Evolutionary conservation across 1,140 invertebrate species (phyloP).

Genomic region (Helicoverpa zea): DNA sequence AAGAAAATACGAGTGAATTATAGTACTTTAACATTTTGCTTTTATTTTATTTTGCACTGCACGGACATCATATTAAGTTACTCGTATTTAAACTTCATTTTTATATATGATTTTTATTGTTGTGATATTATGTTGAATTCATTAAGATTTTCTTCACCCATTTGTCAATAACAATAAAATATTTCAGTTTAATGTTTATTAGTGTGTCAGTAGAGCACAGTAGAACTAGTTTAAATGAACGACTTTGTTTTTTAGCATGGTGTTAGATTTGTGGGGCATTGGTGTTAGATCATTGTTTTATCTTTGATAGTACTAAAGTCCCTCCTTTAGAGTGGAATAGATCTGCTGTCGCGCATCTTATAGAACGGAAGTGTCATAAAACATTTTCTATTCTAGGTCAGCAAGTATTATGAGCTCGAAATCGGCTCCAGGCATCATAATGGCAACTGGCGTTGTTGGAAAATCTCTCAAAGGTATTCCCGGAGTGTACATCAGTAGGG

Average conservation of each 20-base stretch:
- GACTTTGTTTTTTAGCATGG: constrained; percentile 27
- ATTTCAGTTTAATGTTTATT: not conserved
- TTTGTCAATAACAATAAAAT: constrained; percentile 25
- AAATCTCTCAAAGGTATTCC: constrained; percentile 93
- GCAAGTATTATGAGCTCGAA: constrained; percentile 95
- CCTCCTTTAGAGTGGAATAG: not conserved
- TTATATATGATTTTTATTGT: not conserved
- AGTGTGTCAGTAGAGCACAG: not conserved
- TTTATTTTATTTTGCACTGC: constrained; percentile 47
- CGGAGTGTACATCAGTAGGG: constrained; percentile 93
- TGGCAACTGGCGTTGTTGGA: constrained; percentile 95
- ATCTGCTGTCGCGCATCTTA: not conserved
- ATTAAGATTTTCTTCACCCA: constrained; percentile 10
- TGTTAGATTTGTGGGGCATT: not conserved
- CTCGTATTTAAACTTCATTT: not conserved
- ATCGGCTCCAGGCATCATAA: constrained; percentile 95
- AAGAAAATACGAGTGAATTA: constrained; percentile 41
- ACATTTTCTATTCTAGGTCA: constrained; percentile 78
- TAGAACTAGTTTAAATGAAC: constrained; percentile 6
- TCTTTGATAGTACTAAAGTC: not conserved
- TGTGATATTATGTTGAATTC: not conserved
- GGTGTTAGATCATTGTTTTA: not conserved
- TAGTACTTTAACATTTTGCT: constrained; percentile 31
- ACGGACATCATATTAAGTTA: constrained; percentile 36
- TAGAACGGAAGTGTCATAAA: not conserved